Evolutionary conservation across 2,888 invertebrate genomes (phyloP).

Genomic region (Agelastica alni): DNA sequence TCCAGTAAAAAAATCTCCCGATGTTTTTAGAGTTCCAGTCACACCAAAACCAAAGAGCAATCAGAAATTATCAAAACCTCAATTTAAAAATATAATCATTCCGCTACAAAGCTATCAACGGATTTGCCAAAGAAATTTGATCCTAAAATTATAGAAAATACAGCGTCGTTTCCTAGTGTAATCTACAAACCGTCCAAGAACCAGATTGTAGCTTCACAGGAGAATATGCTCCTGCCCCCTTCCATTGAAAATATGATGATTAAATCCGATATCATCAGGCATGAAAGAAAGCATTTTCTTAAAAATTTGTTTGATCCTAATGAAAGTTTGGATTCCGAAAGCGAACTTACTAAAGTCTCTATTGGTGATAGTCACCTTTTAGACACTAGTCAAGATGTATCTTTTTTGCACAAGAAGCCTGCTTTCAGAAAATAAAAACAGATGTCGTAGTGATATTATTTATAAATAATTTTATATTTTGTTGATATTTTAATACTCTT

Average conservation of each 20-base stretch:
- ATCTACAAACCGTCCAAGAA: slow-evolving; percentile 20
- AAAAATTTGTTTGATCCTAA: not conserved
- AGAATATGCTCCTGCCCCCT: not conserved
- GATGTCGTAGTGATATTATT: too few relatives aligned
- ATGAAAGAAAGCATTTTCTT: not conserved
- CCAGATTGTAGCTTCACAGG: slow-evolving; percentile 11
- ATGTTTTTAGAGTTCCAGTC: not conserved
- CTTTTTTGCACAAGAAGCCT: slow-evolving; percentile 2
- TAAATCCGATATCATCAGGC: slow-evolving; percentile 9
- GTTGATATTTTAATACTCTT: too few relatives aligned
- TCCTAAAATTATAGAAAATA: slow-evolving; percentile 8
- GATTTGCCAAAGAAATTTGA: too few relatives aligned
- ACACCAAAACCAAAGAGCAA: not conserved
- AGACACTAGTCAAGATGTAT: not conserved
- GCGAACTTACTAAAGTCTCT: not conserved
- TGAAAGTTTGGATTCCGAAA: not conserved
- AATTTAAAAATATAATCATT: slow-evolving; percentile 27
- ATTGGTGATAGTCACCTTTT: not conserved
- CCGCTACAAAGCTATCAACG: too few relatives aligned
- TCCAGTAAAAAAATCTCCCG: slow-evolving; percentile 10
- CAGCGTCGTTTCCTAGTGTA: not conserved
- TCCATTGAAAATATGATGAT: slow-evolving; percentile 21
- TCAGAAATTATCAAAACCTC: not conserved
- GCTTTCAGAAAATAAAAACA: slow-evolving; percentile 8
- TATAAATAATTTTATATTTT: too few relatives aligned